Evolutionary conservation across 2,888 invertebrate genomes (phyloP), one percentile per base, ranked within the genome.

Genomic region (Cantharis rufa): DNA sequence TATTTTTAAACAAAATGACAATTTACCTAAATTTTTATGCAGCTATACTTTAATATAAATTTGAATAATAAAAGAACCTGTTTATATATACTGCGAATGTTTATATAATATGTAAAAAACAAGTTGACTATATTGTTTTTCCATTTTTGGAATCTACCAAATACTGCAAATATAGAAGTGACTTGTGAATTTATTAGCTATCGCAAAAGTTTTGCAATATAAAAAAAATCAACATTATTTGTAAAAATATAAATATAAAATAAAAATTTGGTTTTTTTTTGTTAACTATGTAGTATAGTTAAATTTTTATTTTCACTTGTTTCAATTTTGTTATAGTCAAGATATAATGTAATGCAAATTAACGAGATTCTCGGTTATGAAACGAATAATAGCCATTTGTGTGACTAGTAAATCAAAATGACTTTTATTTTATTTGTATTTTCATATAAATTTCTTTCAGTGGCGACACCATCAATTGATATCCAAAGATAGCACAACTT

Each of bases 381-480:
- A 24, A 9, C 9, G 24, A 24, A 9, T 24, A 24, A 24, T 24
- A 24, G 24, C 24, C 9, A 24, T 24, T 24, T 24, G 24, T 24
- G 9, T 5, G 1, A 21, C 21, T 21, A 3, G 21, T 21, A 21
- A 4, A 5, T 21, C 21, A 21, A 21, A 21, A 21, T 21, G 3
- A 21, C 3, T 18, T 18, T 21, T 21, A 21, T 21, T 2, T 3
- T 3, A 21, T 21, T 21, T 21, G 0, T 3, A 21, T 2, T 21
- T 21, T 4, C 21, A 3, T 21, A 21, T 21, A 21, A 2, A n/a
- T 16, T 21, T 21, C 3, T 21, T 21, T 21, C 21, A 89, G 84
- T 86, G 90, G 86, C 84, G 88, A 89, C 88, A 89, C 81, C 90
- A 78, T 63, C 78, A 76, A 7, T 11, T 78, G 21, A 74, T 86